A percentile compares a stretch with the other conserved stretches of the same genome.
Conservation (phyloP, 2,888 invertebrate genomes). For the Perizoma flavofasciatum region DNA sequence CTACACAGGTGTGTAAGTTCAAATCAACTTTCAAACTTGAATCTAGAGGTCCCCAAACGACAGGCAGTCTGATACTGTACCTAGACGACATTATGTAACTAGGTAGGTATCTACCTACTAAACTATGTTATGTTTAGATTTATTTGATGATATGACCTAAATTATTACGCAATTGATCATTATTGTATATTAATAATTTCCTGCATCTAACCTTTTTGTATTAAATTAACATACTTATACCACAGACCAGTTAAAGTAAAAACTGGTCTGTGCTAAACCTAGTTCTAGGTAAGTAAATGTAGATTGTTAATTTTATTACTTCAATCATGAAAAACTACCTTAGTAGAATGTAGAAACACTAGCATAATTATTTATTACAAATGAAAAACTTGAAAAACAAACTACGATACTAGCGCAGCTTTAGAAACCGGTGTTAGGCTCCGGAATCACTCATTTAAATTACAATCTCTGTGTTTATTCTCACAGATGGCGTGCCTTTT, state of each 20-base stretch:
- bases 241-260: too few species aligned
- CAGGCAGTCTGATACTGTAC: conserved; percentile 55
- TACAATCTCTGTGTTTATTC: conserved; percentile 79
- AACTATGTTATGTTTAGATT: conserved; percentile 17
- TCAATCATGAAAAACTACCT: too few species aligned
- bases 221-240: conserved; percentile 17
- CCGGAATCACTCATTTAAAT: conserved; percentile 60
- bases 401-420: conserved; percentile 18
- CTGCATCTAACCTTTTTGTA: conserved; percentile 25
- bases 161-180: conserved; percentile 28
- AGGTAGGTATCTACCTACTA: not conserved
- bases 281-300: not conserved
- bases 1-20: conserved; percentile 8
- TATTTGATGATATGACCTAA: conserved; percentile 18
- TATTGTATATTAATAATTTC: conserved; percentile 34
- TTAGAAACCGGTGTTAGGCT: not conserved
- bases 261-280: too few species aligned
- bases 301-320: not conserved
- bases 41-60: conserved; percentile 39
- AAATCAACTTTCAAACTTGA: conserved; percentile 33
- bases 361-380: not conserved
- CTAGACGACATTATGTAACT: conserved; percentile 51
- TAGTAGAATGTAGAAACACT: too few species aligned
- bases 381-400: conserved; percentile 2
- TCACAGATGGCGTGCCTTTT: conserved; percentile 86